These are phyloP conservation scores for Dendroctonus valens DNA, from an alignment of 1,140 invertebrate species.

Conservation along the genomic window DNA sequence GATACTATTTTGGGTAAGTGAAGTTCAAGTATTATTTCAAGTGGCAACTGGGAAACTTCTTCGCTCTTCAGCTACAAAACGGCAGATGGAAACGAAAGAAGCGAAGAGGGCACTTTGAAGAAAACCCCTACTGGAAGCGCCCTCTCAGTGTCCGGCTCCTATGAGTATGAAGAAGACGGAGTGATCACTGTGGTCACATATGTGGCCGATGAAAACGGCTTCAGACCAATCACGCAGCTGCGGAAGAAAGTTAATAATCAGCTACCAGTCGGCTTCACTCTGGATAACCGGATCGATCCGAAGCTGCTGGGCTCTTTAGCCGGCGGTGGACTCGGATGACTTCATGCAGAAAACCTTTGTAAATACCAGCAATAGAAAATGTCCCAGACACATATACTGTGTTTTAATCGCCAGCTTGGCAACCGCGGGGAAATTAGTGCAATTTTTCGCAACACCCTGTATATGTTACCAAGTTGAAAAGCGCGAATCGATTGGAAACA, in stretches of 20 bases:
- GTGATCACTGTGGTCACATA: slow-evolving; percentile 12
- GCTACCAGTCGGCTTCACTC: slow-evolving; percentile 5
- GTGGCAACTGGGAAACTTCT: not conserved
- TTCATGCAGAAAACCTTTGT: not conserved
- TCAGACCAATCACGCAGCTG: slow-evolving; percentile 9
- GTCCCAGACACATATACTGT: too few species aligned
- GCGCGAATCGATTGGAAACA: too few species aligned
- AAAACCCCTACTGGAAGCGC: not conserved
- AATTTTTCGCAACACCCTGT: too few species aligned
- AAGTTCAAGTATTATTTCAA: not conserved
- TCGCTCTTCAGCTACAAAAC: slow-evolving; percentile 10
- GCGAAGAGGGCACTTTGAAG: slow-evolving; percentile 10
- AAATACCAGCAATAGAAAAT: too few species aligned
- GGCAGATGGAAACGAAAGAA: slow-evolving; percentile 5
- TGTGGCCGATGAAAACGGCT: slow-evolving; percentile 15
- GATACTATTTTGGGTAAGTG: slow-evolving; percentile 2
- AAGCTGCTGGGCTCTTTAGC: slow-evolving; percentile 14
- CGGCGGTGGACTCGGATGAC: slow-evolving; percentile 13
- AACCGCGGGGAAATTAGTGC: too few species aligned
- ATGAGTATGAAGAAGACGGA: slow-evolving; percentile 15
- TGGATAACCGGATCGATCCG: slow-evolving; percentile 16
- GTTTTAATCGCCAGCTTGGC: too few species aligned
- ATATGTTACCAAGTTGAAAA: too few species aligned
- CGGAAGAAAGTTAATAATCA: slow-evolving; percentile 1
- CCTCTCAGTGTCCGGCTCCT: slow-evolving; percentile 1